Percentiles rank a stretch among this genome's conserved stretches.
These are phyloP conservation scores for Heliconius charithonia DNA, from an alignment of 2,888 invertebrate species.

Conservation along the genomic window DNA sequence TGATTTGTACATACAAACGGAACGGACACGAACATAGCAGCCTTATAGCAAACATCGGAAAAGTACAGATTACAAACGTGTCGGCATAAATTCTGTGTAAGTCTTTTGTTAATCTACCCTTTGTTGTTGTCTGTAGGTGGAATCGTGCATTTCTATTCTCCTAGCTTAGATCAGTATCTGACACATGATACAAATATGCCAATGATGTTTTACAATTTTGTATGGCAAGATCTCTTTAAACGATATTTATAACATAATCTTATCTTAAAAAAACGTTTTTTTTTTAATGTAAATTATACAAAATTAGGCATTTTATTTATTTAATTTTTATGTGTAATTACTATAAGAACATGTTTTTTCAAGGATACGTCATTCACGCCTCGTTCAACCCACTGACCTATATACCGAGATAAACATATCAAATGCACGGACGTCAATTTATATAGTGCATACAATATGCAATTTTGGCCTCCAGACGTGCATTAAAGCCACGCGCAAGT, in stretches of 20 bases:
- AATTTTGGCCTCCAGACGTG: constrained; percentile 56
- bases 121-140: constrained; percentile 32
- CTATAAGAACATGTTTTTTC: not conserved
- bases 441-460: constrained; percentile 39
- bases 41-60: constrained; percentile 73
- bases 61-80: constrained; percentile 63
- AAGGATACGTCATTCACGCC: constrained; percentile 37
- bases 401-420: constrained; percentile 33
- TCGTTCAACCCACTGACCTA: constrained; percentile 43
- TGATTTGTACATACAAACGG: constrained; percentile 64
- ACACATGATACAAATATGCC: constrained; percentile 36
- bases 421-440: constrained; percentile 34
- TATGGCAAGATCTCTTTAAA: not conserved
- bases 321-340: not conserved
- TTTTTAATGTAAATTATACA: not conserved
- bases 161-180: constrained; percentile 34
- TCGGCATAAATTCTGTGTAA: constrained; percentile 30
- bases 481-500: constrained; percentile 56
- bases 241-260: not conserved
- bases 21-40: constrained; percentile 60
- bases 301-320: not conserved
- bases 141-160: constrained; percentile 25
- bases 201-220: constrained; percentile 6
- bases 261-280: too few relatives aligned
- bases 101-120: constrained; percentile 46